phyloP scores from a whole-genome alignment of 1,140 invertebrate genomes.

The Neodiprion fabricii region DNA sequence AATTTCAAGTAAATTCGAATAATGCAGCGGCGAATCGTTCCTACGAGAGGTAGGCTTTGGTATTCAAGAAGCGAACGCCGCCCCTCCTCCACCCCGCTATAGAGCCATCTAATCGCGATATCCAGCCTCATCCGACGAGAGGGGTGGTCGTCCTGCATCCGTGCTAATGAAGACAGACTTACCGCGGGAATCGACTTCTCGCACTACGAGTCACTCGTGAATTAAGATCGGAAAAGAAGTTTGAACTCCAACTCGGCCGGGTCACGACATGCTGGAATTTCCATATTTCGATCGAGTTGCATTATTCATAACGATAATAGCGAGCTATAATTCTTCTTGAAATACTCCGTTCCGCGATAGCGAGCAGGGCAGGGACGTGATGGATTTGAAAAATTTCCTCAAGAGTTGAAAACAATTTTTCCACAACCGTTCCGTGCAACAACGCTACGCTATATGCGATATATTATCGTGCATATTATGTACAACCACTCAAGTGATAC shows the following conservation, averaged over 20 bases:
- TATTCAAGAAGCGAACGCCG: not conserved
- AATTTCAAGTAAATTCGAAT: not conserved
- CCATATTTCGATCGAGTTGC: slow-evolving; percentile 1
- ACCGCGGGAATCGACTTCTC: not conserved
- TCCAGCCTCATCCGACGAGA: not conserved
- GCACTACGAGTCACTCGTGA: not conserved
- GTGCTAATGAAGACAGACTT: slow-evolving; percentile 4
- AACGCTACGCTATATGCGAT: too few species aligned
- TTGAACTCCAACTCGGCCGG: not conserved
- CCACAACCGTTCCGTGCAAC: too few species aligned
- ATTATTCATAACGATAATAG: slow-evolving; percentile 8
- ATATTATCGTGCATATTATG: too few species aligned
- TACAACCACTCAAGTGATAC: too few species aligned
- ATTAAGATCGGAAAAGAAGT: not conserved
- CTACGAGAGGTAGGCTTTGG: not conserved
- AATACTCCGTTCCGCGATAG: not conserved
- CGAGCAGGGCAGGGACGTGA: too few species aligned
- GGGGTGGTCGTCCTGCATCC: not conserved
- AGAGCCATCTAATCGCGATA: not conserved
- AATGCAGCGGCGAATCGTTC: not conserved
- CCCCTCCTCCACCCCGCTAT: not conserved
- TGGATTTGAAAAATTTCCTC: too few species aligned
- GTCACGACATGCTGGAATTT: not conserved
- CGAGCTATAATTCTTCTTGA: not conserved
- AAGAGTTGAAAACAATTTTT: too few species aligned